phyloP scores from a whole-genome alignment of 2,113 vertebrate species.

The Mus musculus region GRCm39 chr15:25641501-25642000 shows the following conservation, averaged over 20 bases:
- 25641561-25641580: not conserved
- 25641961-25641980: not conserved
- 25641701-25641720: fast-evolving
- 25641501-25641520: not conserved
- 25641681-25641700: not conserved
- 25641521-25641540: not conserved
- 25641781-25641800: not conserved
- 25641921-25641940: not conserved
- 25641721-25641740: not conserved
- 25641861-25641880: not conserved
- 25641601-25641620: not conserved
- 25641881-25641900: not conserved
- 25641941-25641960: not conserved
- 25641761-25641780: not conserved
- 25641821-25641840: not conserved
- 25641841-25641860: not conserved
- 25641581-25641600: not conserved
- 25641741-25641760: not conserved
- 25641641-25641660: not conserved
- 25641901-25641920: not conserved
- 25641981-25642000: not conserved
- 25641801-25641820: not conserved
- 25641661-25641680: not conserved
- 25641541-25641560: not conserved
- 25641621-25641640: not conserved